Evolutionary conservation across 2,797 vertebrate genomes (phyloP).

Genomic region (Eremophila alpestris): DNA sequence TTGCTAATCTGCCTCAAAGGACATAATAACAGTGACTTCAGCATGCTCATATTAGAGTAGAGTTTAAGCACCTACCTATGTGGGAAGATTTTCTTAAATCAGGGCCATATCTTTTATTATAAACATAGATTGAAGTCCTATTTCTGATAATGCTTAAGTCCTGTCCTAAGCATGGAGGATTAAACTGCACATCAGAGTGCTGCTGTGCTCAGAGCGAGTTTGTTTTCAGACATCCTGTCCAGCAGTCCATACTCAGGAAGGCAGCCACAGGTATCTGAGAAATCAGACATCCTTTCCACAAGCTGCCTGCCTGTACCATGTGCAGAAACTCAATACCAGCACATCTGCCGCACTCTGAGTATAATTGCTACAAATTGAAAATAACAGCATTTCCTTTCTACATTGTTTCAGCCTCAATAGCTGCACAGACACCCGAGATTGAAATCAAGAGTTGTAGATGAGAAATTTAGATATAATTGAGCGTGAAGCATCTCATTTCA

Average conservation of each 20-base stretch:
- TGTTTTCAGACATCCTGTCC: background rate
- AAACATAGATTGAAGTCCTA: background rate
- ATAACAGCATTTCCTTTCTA: slow-evolving; percentile 40
- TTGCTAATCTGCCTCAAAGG: background rate
- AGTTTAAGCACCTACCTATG: background rate
- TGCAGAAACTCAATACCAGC: background rate
- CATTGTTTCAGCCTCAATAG: slow-evolving; percentile 60
- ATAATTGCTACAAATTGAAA: slow-evolving; percentile 68
- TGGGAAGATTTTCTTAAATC: background rate
- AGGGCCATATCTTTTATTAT: background rate
- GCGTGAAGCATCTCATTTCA: slow-evolving; percentile 65
- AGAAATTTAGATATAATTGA: slow-evolving; percentile 72
- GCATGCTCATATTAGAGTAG: background rate
- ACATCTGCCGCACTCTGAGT: background rate
- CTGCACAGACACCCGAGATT: slow-evolving; percentile 47
- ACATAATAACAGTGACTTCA: background rate
- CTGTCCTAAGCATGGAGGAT: background rate
- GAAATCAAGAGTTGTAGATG: slow-evolving; percentile 69
- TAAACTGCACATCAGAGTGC: background rate
- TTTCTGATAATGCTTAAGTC: background rate
- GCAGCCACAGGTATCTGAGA: background rate
- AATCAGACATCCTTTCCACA: background rate
- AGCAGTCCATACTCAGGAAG: background rate
- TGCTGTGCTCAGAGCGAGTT: background rate
- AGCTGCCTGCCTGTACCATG: background rate